Evolutionary conservation across 2,888 invertebrate genomes (phyloP).

Genomic region (Eulithis testata): DNA sequence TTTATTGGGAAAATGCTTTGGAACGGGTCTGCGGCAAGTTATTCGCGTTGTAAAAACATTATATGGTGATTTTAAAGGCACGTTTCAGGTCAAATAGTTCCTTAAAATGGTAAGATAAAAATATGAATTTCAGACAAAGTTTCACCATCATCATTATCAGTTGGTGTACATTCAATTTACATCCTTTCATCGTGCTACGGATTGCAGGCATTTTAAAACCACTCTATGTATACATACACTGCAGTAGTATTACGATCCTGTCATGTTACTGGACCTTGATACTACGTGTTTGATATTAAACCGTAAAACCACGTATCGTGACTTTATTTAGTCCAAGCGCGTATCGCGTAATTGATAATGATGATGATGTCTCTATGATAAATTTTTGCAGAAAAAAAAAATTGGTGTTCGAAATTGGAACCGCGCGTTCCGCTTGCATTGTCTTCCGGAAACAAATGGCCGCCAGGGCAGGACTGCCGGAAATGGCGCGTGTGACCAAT

Average conservation of each 20-base stretch:
- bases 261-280: too few species aligned
- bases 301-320: too few species aligned
- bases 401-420: slow-evolving; percentile 75
- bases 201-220: too few species aligned
- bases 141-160: too few species aligned
- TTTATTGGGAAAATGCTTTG: slow-evolving; percentile 55
- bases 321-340: too few species aligned
- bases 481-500: slow-evolving; percentile 70
- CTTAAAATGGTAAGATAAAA: background rate
- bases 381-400: slow-evolving; percentile 23
- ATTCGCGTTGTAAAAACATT: slow-evolving; percentile 39
- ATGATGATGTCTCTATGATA: background rate
- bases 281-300: too few species aligned
- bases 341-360: too few species aligned
- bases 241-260: too few species aligned
- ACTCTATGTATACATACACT: too few species aligned
- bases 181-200: too few species aligned
- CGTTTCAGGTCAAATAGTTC: slow-evolving; percentile 22
- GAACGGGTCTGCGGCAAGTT: slow-evolving; percentile 48
- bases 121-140: background rate
- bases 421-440: slow-evolving; percentile 66
- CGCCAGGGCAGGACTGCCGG: slow-evolving; percentile 65
- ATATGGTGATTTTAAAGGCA: slow-evolving; percentile 39
- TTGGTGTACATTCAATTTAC: too few species aligned
- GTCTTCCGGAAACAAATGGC: slow-evolving; percentile 79